Evolutionary conservation across 2,888 invertebrate genomes (phyloP).

Genomic region (Amphiduros pacificus): DNA sequence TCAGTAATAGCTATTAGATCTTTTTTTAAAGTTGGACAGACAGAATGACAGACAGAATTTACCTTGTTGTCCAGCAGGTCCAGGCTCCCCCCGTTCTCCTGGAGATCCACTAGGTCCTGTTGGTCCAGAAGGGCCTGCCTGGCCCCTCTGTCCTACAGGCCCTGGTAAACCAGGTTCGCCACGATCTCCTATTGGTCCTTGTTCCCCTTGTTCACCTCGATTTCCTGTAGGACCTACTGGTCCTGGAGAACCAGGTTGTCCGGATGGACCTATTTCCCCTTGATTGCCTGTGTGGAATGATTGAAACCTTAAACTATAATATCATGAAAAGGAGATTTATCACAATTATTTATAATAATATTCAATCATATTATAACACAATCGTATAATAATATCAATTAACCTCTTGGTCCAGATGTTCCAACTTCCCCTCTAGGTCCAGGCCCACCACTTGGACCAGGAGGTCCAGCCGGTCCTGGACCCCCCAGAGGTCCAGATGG

Average conservation of each 20-base stretch:
- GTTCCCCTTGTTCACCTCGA: conserved; percentile 56
- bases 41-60: no score
- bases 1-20: no score
- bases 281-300: no score
- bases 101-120: conserved; percentile 11
- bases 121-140: background rate
- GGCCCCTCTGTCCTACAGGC: conserved; percentile 10
- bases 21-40: no score
- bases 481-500: conserved; percentile 1
- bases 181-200: conserved; percentile 51
- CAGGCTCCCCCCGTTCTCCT: conserved; percentile 12
- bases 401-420: conserved; percentile 7
- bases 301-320: no score
- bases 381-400: no score
- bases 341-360: no score
- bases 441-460: conserved; percentile 19
- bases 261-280: conserved; percentile 25
- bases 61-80: conserved; percentile 20
- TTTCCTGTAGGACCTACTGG: conserved; percentile 9
- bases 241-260: conserved; percentile 22
- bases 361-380: no score
- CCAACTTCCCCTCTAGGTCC: conserved; percentile 13
- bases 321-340: no score
- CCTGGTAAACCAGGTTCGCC: conserved; percentile 8
- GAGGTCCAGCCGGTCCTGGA: conserved; percentile 5